Base-by-base conservation (phyloP, 2,797 vertebrate species). In the Thripadectes ignobilis region DNA sequence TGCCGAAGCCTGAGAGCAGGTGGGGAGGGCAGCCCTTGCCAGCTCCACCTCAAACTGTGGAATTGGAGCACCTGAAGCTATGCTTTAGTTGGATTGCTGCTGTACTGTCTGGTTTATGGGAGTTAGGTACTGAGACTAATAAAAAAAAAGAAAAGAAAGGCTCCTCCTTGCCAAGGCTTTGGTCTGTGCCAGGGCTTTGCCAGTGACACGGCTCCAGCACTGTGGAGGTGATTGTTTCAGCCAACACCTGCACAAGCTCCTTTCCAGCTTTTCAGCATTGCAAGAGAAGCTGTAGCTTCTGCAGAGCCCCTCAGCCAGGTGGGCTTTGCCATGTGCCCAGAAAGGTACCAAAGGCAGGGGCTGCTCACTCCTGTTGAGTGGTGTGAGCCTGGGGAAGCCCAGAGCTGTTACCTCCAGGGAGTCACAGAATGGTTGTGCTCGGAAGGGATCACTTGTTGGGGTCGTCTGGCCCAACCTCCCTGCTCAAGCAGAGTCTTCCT, bases 1-100 rank as follows among this genome's bases (percentile, higher is more conserved):
- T 84, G 75, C 88, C 3, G 3, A 71, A 46, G 77, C 0, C 0
- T 58, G 45, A 20, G 73, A 91, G 92, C 93, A 94, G 91, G 91
- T 96, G 91, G 87, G 91, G 54, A 94, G 73, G 66, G 66, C 95
- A 84, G 61, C 76, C 51, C 76, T 89, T 68, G 79, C 91, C 95
- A 96, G 85, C 96, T 88, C 80, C 85, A 93, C 92, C 95, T 88
- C 93, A 85, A 92, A 79, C 91, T 0, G 2, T 93, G 82, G 41
- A 92, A 93, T 67, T 80, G 10, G 71, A 95, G 71, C 94, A 93
- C 96, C 95, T 43, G 74, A 88, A 95, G 96, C 95, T 34, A 84
- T 88, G 74, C 81, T 94, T 95, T 74, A 61, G 29, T 82, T 90
- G 92, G 89, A 67, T 52, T 78, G 55, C 82, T 88, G 66, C 80